phyloP scores from a whole-genome alignment of 2,113 vertebrate species.

The Dicerorhinus sumatrensis region DNA sequence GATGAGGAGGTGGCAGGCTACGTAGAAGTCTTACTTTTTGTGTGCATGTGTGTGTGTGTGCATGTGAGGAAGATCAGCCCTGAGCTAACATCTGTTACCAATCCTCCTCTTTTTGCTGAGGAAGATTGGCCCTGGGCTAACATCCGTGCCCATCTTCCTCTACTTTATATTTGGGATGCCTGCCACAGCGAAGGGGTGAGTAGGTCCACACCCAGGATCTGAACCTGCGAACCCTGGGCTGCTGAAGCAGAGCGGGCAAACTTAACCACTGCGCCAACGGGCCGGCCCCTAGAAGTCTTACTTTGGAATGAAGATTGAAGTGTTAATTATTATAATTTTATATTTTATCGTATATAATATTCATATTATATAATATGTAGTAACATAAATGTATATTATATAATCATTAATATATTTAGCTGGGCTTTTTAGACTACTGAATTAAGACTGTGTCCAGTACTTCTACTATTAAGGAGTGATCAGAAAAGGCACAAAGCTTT shows the following conservation, averaged over 20 bases:
- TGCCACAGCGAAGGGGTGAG: no score
- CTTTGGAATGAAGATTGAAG: background rate
- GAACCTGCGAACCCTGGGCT: no score
- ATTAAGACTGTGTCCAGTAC: background rate
- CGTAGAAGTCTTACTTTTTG: background rate
- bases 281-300: background rate
- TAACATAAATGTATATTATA: background rate
- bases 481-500: background rate
- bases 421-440: background rate
- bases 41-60: no score
- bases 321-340: background rate
- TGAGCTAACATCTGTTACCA: no score
- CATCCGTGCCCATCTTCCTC: no score
- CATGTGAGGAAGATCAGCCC: no score
- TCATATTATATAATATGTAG: background rate
- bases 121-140: no score
- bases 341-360: background rate
- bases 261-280: no score
- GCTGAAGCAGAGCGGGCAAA: no score
- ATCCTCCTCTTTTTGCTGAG: no score
- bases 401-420: background rate
- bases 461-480: background rate
- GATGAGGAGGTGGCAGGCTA: background rate
- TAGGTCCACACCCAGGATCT: no score
- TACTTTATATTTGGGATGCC: no score